phyloP scores from a whole-genome alignment of 2,113 vertebrate species.

The Lontra canadensis region DNA sequence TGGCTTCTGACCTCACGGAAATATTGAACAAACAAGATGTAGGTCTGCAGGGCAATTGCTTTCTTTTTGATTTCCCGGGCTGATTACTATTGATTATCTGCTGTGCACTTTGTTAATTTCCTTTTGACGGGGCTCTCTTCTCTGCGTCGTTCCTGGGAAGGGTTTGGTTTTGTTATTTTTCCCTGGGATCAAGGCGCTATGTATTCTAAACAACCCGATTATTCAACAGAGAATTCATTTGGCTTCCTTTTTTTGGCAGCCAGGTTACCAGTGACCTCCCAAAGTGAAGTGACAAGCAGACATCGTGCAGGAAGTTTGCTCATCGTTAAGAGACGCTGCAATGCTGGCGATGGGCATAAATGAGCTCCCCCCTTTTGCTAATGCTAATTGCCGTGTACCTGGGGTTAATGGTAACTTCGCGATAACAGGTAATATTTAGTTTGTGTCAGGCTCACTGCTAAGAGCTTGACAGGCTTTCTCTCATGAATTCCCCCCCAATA shows the following conservation, averaged over 20 bases:
- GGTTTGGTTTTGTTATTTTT: neutral
- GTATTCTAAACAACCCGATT: neutral
- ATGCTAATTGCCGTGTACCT: neutral
- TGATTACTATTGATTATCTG: slow-evolving; percentile 73
- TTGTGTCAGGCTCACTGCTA: neutral
- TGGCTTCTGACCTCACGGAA: slow-evolving; percentile 34
- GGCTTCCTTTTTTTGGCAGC: neutral
- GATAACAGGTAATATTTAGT: neutral
- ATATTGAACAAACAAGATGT: slow-evolving; percentile 50
- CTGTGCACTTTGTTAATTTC: slow-evolving; percentile 59
- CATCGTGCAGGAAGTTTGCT: accelerated
- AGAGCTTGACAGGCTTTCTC: slow-evolving; percentile 11
- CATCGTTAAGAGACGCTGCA: neutral
- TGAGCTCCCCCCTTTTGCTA: neutral
- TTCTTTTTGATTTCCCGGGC: slow-evolving; percentile 64
- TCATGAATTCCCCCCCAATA: slow-evolving; percentile 15
- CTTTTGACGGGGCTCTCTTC: slow-evolving; percentile 33
- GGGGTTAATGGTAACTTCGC: neutral
- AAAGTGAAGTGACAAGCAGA: neutral
- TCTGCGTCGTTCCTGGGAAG: slow-evolving; percentile 2
- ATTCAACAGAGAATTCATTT: neutral
- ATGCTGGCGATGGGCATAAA: neutral
- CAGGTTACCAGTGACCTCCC: neutral
- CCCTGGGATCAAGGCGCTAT: neutral
- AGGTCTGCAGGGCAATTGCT: slow-evolving; percentile 44